Evolutionary conservation across 2,797 vertebrate genomes (phyloP), one percentile per base, ranked within the genome.

Genomic region (Liparis tanakae): DNA sequence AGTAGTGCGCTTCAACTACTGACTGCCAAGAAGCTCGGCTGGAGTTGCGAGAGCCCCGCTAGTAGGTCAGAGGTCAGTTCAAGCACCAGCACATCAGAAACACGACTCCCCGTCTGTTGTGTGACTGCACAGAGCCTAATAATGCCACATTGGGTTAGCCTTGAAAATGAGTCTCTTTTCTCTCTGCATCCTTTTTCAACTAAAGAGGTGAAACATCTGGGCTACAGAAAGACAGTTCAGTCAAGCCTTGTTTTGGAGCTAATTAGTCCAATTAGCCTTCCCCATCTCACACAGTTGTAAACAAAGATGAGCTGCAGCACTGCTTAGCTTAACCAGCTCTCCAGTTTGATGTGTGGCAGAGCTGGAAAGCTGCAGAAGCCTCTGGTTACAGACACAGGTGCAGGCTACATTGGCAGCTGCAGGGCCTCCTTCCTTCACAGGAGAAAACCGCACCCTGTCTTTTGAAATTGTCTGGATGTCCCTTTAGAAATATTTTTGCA

Each of bases 241-340:
- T 81, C 77, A 79, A 84, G 84, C 78, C 86, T 82, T 89, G 85
- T 90, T 90, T 91, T 86, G 79, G 71, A 79, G 72, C 82, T 92
- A 93, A 92, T 92, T 92, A 91, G 91, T 82, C 90, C 90, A 92
- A 92, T 93, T 93, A 91, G 81, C 85, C 87, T 87, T 84, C 88
- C 79, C 48, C 78, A 73, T 89, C 85, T 88, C 80, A 73, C 83
- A 75, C 83, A 81, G 81, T 78, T 89, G 85, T 82, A 87, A 87
- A 89, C 88, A 86, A 92, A 91, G 81, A 84, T 55, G 12, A 90
- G 80, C 79, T 65, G 85, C 81, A 55, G 77, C 85, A 73, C 66
- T 25, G 80, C 78, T 85, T 72, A 50, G 79, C 76, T 77, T 81
- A 85, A 87, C 82, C 78, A 79, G 78, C 74, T 60, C 75, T 71